Conservation (phyloP, 92 coral and sea anemone genomes). For the Zoanthus solanderi region DNA sequence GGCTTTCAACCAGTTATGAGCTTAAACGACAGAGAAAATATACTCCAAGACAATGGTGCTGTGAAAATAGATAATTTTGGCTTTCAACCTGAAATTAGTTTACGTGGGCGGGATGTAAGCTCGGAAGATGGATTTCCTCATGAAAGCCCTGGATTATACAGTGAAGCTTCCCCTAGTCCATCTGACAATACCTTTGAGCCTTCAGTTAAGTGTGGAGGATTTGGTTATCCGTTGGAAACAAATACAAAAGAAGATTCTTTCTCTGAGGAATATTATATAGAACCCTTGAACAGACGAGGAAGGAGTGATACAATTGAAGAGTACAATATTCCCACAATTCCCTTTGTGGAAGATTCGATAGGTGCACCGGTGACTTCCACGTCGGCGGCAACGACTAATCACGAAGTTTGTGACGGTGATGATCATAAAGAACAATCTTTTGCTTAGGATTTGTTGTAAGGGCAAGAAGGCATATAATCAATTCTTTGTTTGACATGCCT, state of each 20-base stretch:
- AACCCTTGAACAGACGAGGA: conserved; percentile 4
- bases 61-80: conserved; percentile 28
- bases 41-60: background rate
- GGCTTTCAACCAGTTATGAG: conserved; percentile 45
- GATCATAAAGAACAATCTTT: background rate
- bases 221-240: background rate
- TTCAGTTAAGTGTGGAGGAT: background rate
- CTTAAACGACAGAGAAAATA: background rate
- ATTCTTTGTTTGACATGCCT: no score
- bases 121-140: conserved; percentile 15
- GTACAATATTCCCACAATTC: conserved; percentile 39
- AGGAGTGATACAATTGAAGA: conserved; percentile 40
- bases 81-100: conserved; percentile 43
- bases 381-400: conserved; percentile 19
- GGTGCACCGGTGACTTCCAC: conserved; percentile 19
- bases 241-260: background rate
- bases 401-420: background rate
- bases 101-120: conserved; percentile 6
- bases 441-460: background rate
- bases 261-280: background rate
- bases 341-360: conserved; percentile 22
- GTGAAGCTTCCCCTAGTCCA: background rate
- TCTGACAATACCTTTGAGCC: background rate
- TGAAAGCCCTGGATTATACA: background rate
- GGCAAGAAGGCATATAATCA: no score